A percentile compares a stretch with the other conserved stretches of the same genome.
Conservation (phyloP, 2,797 vertebrate species). For the Helostoma temminkii region DNA sequence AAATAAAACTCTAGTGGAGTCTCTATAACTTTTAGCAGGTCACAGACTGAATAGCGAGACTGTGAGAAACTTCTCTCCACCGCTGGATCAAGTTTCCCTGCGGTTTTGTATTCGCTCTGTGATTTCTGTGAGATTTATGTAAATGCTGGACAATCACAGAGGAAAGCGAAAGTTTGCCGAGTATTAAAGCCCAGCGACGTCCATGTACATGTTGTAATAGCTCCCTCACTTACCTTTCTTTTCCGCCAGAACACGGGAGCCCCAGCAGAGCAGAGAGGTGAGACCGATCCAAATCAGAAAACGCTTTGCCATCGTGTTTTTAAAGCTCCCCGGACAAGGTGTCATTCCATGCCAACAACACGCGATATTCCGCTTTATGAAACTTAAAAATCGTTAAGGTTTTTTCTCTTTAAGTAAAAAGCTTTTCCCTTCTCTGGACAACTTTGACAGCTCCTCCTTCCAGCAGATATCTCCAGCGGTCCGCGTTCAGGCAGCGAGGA, state of each 20-base stretch:
- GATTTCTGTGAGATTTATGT: slow-evolving; percentile 25
- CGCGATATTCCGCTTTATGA: slow-evolving; percentile 44
- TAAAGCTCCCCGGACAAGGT: slow-evolving; percentile 32
- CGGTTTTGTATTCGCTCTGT: slow-evolving; percentile 10
- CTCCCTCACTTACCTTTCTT: slow-evolving; percentile 81
- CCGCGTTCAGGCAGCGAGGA: slow-evolving; percentile 39
- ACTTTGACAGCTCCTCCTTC: slow-evolving; percentile 87
- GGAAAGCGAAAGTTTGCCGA: slow-evolving; percentile 25
- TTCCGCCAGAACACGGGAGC: slow-evolving; percentile 74
- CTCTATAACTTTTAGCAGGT: slow-evolving; percentile 27
- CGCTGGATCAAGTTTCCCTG: slow-evolving; percentile 60
- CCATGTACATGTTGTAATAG: not conserved
- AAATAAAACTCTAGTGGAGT: not conserved
- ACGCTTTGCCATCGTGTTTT: slow-evolving; percentile 74
- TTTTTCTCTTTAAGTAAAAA: not conserved
- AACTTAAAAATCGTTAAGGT: not conserved
- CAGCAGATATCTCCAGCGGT: slow-evolving; percentile 53
- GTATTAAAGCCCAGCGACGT: not conserved
- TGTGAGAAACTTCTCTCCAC: slow-evolving; percentile 63
- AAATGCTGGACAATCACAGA: not conserved
- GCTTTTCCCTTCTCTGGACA: slow-evolving; percentile 61
- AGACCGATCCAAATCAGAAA: slow-evolving; percentile 73
- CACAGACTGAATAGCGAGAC: slow-evolving; percentile 29
- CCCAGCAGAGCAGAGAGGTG: slow-evolving; percentile 69
- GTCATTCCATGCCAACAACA: slow-evolving; percentile 73